These are phyloP conservation scores for Latheticus oryzae DNA, from an alignment of 2,888 invertebrate species.

Conservation along the genomic window DNA sequence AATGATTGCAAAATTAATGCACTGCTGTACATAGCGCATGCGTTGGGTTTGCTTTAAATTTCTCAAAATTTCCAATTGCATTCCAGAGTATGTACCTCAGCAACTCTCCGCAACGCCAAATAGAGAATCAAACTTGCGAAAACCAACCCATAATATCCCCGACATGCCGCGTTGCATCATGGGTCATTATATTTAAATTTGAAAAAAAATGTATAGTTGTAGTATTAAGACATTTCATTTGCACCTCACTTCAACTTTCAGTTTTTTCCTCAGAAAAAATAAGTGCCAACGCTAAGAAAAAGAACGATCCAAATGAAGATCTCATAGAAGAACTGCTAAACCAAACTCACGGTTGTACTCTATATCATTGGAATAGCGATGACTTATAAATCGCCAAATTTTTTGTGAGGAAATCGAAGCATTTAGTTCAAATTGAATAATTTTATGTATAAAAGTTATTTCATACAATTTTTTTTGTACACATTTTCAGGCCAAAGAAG, in stretches of 20 bases:
- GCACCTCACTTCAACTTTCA: constrained; percentile 25
- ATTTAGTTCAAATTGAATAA: too few species aligned
- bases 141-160: constrained; percentile 66
- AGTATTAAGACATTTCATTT: constrained; percentile 20
- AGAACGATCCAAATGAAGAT: constrained; percentile 34
- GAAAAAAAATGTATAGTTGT: constrained; percentile 18
- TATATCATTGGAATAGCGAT: constrained; percentile 67
- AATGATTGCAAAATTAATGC: too few species aligned
- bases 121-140: constrained; percentile 49
- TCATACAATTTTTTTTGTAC: constrained; percentile 20
- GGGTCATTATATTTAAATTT: constrained; percentile 70
- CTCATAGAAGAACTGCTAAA: constrained; percentile 70
- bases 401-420: constrained; percentile 29
- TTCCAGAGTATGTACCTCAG: constrained; percentile 51
- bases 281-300: constrained; percentile 64
- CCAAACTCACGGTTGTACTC: constrained; percentile 74
- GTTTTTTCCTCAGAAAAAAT: constrained; percentile 68
- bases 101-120: constrained; percentile 33
- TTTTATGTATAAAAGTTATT: too few species aligned
- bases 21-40: too few species aligned
- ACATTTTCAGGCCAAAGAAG: constrained; percentile 9
- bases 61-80: constrained; percentile 29
- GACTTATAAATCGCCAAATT: constrained; percentile 18
- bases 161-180: constrained; percentile 74
- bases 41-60: background rate